Conservation (phyloP, 2,888 invertebrate species). For the Pocota personata region DNA sequence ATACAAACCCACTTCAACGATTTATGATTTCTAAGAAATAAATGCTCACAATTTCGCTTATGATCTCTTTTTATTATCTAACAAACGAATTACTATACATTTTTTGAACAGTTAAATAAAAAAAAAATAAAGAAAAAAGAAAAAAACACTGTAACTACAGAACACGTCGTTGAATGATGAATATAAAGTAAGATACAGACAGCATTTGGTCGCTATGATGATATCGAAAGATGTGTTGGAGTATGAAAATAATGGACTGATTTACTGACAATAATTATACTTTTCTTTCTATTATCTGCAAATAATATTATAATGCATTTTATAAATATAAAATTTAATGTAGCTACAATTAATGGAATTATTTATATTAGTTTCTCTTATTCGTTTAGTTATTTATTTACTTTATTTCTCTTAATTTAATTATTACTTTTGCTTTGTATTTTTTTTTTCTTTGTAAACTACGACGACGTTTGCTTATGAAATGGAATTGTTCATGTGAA, state of each 20-base stretch:
- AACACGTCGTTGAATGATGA: constrained; percentile 57
- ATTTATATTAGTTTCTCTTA: constrained; percentile 53
- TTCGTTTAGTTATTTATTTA: constrained; percentile 38
- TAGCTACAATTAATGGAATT: constrained; percentile 73
- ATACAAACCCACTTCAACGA: no score
- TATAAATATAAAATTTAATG: constrained; percentile 72
- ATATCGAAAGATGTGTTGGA: constrained; percentile 43
- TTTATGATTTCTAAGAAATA: neutral
- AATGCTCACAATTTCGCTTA: constrained; percentile 50
- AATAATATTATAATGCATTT: constrained; percentile 63
- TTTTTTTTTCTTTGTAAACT: constrained; percentile 31
- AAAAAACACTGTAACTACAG: constrained; percentile 43
- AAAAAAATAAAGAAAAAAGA: constrained; percentile 20
- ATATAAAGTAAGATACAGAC: constrained; percentile 42
- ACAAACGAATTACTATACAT: constrained; percentile 67
- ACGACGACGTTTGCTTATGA: constrained; percentile 67
- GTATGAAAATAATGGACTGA: constrained; percentile 63
- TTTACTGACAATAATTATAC: constrained; percentile 55
- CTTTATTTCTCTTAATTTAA: constrained; percentile 41
- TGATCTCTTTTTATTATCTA: constrained; percentile 69
- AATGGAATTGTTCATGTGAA: constrained; percentile 73
- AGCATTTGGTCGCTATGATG: constrained; percentile 62
- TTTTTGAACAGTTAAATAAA: constrained; percentile 54
- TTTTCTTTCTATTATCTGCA: constrained; percentile 47
- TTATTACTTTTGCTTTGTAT: constrained; percentile 37